phyloP scores from a whole-genome alignment of 2,113 vertebrate genomes.

The Pan paniscus region DNA sequence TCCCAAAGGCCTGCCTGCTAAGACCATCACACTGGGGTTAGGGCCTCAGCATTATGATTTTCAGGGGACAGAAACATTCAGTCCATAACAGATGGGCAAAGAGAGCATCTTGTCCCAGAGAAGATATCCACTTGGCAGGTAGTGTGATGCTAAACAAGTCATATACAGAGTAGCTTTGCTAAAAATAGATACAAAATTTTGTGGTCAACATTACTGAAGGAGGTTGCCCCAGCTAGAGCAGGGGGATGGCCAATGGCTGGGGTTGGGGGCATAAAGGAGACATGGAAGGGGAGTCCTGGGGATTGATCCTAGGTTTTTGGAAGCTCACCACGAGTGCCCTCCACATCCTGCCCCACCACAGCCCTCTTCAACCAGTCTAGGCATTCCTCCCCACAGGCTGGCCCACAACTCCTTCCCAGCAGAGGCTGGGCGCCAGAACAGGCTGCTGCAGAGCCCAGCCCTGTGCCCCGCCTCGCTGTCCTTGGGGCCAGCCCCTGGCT shows the following conservation, averaged over 20 bases:
- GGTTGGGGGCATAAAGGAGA: too few species aligned
- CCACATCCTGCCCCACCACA: background rate
- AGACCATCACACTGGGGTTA: background rate
- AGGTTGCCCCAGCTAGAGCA: background rate
- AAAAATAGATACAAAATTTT: background rate
- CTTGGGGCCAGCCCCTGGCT: too few species aligned
- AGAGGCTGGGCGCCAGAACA: too few species aligned
- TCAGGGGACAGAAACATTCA: background rate
- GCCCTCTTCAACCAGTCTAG: background rate
- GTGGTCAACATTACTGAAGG: background rate
- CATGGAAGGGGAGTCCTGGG: background rate
- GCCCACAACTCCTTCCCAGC: background rate
- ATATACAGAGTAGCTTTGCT: background rate
- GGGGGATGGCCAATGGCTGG: background rate
- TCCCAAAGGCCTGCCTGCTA: background rate
- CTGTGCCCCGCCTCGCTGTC: fast-evolving
- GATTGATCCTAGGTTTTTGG: fast-evolving
- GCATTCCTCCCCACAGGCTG: background rate
- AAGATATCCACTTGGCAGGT: background rate
- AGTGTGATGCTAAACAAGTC: background rate
- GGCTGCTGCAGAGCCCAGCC: background rate
- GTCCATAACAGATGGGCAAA: background rate
- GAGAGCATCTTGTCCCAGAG: background rate
- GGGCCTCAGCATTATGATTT: background rate
- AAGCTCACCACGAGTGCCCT: background rate